Evolutionary conservation across 2,888 invertebrate genomes (phyloP), one percentile per base, ranked within the genome.

Genomic region (Gymnocheta viridis): DNA sequence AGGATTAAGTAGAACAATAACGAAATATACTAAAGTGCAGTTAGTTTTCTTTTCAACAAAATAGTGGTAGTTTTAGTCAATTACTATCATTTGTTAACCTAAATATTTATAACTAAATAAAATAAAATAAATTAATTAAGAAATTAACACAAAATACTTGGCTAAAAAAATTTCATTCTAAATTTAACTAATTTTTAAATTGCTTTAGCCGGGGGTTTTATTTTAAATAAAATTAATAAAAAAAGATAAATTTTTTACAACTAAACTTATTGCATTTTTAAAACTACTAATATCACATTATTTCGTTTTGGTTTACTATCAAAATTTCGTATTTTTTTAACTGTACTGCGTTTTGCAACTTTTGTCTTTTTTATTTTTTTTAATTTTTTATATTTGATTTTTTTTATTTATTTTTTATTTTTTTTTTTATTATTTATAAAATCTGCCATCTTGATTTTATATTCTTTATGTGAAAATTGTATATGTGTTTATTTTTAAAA

Each of bases 21-120:
- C 64, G 74, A 77, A 62, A 51, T 54, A 47, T 58, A 67, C 62
- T 82, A 82, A 76, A 56, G 81, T 82, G 81, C 81, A 76, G 24
- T 56, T 69, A 27, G 9, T 38, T 62, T 60, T 24, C 38, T 19
- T 27, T 77, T 29, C 27, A 69, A 62, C 60, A 24, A 60, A 64
- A 54, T 79, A 27, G 27, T 64, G 79, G 27, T 70, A 58, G 17
- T 67, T 58, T 56, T 19, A 41, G 38, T 29, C 22, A 38, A 70
- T 17, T 32, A 44, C 22, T 24, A 32, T 64, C 19, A 27, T n/a
- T 38, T 64, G 27, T 44, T 58, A 41, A 78, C 60, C 69, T 64
- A 79, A 56, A 72, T 24, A n/a, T n/a, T n/a, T n/a, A 27, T 56
- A 47, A 22, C 47, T 58, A 72, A 78, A 79, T 19, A 32, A 72